Percentiles rank a stretch among this genome's conserved stretches.
These are phyloP conservation scores for Thinocorus orbignyianus DNA, from an alignment of 2,113 vertebrate species.

Conservation along the genomic window DNA sequence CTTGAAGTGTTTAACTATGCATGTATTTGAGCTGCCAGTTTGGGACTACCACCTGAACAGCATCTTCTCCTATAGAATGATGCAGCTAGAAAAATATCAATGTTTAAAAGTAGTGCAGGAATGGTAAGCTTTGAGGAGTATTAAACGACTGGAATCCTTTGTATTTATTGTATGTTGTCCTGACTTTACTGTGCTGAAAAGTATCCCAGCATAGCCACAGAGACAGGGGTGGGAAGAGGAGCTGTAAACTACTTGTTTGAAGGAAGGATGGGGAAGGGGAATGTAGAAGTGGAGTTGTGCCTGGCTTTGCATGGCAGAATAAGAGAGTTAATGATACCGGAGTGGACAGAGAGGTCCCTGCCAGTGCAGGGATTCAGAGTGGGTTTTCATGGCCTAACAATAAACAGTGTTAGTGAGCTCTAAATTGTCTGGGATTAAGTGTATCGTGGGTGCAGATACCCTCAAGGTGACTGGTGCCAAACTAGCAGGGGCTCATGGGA, in stretches of 20 bases:
- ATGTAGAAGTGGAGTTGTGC: neutral
- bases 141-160: neutral
- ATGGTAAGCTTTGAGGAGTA: neutral
- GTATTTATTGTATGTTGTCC: neutral
- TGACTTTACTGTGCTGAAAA: neutral
- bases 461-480: neutral
- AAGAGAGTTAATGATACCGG: neutral
- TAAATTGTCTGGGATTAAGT: neutral
- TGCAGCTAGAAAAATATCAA: neutral
- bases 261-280: neutral
- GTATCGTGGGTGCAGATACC: neutral
- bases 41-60: neutral
- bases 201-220: neutral
- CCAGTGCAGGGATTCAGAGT: neutral
- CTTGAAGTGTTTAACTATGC: neutral
- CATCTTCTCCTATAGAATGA: neutral
- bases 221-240: neutral
- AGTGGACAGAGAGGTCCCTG: neutral
- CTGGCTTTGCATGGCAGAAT: neutral
- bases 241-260: neutral
- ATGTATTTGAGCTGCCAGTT: neutral
- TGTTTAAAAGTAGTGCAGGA: neutral
- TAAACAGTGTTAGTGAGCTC: neutral
- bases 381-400: neutral
- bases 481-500: neutral